These are phyloP conservation scores for Lanius ludovicianus DNA, from an alignment of 2,113 vertebrate genomes.

Conservation along the genomic window DNA sequence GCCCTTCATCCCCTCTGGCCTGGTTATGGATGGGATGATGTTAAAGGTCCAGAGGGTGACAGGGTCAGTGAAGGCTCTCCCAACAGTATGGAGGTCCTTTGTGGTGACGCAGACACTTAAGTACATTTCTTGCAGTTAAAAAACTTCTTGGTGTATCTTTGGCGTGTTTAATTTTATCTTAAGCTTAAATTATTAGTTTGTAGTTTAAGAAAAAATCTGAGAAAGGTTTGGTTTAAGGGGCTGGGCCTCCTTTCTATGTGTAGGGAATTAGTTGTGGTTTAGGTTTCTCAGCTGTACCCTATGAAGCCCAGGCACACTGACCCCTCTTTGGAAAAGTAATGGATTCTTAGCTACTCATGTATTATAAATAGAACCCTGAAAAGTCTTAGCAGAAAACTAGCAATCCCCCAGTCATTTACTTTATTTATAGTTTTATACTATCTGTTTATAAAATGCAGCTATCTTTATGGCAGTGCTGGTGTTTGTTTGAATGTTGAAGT, in stretches of 20 bases:
- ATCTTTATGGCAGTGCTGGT: background rate
- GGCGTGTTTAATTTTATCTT: background rate
- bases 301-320: background rate
- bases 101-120: background rate
- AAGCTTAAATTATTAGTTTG: background rate
- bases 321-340: background rate
- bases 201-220: background rate
- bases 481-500: background rate
- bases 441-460: background rate
- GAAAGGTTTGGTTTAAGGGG: background rate
- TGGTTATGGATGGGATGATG: fast-evolving
- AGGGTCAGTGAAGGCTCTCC: fast-evolving
- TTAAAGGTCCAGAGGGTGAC: background rate
- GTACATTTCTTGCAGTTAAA: background rate
- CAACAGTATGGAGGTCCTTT: background rate
- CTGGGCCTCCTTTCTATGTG: fast-evolving
- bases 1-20: fast-evolving
- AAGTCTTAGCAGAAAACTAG: background rate
- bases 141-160: background rate
- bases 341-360: fast-evolving
- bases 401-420: background rate
- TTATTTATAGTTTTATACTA: background rate
- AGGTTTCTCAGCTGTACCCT: background rate
- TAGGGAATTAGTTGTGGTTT: background rate
- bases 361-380: background rate